phyloP scores from a whole-genome alignment of 2,113 vertebrate species.

The Cranoglanis bouderius region DNA sequence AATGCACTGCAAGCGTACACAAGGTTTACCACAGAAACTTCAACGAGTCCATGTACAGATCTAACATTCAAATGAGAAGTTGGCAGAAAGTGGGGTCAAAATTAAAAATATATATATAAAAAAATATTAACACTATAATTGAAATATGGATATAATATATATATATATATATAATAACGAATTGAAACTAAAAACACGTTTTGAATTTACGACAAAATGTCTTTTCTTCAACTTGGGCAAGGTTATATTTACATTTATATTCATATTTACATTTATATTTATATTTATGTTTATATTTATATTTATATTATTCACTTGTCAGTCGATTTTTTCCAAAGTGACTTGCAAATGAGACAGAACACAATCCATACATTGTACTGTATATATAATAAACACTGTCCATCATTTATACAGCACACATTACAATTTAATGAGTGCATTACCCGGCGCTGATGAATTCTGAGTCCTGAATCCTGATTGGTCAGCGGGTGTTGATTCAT shows the following conservation, averaged over 20 bases:
- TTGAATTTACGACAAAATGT: neutral
- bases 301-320: neutral
- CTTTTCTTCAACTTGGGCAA: too few species aligned
- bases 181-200: neutral
- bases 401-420: neutral
- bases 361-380: neutral
- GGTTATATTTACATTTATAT: too few species aligned
- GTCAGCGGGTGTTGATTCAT: neutral
- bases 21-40: neutral
- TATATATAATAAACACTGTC: neutral
- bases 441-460: neutral
- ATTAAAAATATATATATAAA: neutral
- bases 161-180: too few species aligned
- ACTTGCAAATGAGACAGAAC: neutral
- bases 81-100: neutral
- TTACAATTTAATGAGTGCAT: neutral
- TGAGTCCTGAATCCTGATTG: neutral
- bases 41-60: neutral
- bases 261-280: too few species aligned
- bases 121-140: neutral
- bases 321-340: neutral
- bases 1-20: neutral
- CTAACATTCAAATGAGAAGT: neutral
- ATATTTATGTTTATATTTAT: neutral
- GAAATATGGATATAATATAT: too few species aligned